Evolutionary conservation across 2,113 vertebrate species (phyloP).

Genomic region (Henicopernis longicauda): DNA sequence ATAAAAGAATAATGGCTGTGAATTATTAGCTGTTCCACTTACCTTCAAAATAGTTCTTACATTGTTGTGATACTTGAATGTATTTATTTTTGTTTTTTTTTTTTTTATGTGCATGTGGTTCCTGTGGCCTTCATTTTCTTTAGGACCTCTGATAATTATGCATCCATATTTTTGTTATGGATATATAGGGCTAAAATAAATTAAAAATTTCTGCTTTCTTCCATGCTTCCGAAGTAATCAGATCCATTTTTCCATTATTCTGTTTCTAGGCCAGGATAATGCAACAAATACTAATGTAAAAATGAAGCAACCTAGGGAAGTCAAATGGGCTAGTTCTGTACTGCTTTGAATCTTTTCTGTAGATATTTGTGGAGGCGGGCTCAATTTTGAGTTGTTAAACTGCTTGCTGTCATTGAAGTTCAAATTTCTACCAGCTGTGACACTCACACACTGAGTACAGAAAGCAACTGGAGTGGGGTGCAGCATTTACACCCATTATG

Average conservation of each 20-base stretch:
- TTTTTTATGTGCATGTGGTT: neutral
- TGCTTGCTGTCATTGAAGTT: neutral
- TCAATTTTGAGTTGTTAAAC: neutral
- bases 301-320: neutral
- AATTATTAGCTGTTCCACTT: conserved; percentile 50
- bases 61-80: conserved; percentile 40
- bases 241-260: neutral
- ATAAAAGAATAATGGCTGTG: conserved; percentile 55
- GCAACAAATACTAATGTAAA: neutral
- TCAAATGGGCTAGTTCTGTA: rapidly evolving
- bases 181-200: neutral
- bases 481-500: rapidly evolving
- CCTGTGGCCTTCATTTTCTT: neutral
- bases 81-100: neutral
- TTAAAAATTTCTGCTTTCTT: neutral
- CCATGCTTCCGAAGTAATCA: neutral
- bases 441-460: rapidly evolving
- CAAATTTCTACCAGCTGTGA: too few relatives aligned
- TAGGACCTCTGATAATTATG: neutral
- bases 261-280: neutral
- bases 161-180: neutral
- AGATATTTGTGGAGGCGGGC: neutral
- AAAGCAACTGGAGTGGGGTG: neutral
- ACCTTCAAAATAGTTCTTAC: conserved; percentile 30
- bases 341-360: neutral